Base-by-base conservation (phyloP, 2,888 invertebrate genomes). In the Heteropelma amictum region DNA sequence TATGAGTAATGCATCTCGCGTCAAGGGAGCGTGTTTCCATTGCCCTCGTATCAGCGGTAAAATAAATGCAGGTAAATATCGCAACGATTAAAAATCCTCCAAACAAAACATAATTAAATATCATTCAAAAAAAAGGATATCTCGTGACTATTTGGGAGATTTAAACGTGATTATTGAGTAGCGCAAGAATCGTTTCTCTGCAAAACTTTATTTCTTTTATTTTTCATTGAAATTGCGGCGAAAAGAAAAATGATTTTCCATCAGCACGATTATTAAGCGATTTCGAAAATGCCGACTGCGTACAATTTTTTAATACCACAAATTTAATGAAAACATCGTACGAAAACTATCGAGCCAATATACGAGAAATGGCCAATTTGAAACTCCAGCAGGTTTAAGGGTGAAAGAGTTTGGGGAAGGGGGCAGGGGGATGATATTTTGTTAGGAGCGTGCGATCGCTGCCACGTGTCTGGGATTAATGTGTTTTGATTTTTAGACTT, bases 401-500 rank as follows among this genome's bases (percentile, higher is more conserved):
- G 54, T 54, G 54, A 42, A 47, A 3, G 35, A 14, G 33, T 56
- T 58, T 65, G 28, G 42, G 65, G 28, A 56, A 51, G 77, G 81
- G 79, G n/a, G n/a, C n/a, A n/a, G n/a, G n/a, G n/a, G n/a, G n/a
- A n/a, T n/a, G n/a, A 79, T 82, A 83, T 82, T 84, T 83, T 83
- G 82, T 83, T 80, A 81, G 82, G 83, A 82, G 84, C 85, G 85
- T 85, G 86, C 85, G 87, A 88, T 88, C 85, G 80, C 75, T 61
- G 87, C 84, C 89, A 89, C 89, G 89, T 89, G 89, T 74, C 86
- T 68, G 80, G 85, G 88, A 88, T 89, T 88, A 88, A 88, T 88
- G 88, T 88, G 88, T 89, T 88, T 89, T 89, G 88, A 89, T 89
- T 88, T 88, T 87, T 88, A 86, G 88, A 88, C 87, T 87, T 83